Evolutionary conservation across 2,797 vertebrate genomes (phyloP).

Genomic region (Mus minutoides): DNA sequence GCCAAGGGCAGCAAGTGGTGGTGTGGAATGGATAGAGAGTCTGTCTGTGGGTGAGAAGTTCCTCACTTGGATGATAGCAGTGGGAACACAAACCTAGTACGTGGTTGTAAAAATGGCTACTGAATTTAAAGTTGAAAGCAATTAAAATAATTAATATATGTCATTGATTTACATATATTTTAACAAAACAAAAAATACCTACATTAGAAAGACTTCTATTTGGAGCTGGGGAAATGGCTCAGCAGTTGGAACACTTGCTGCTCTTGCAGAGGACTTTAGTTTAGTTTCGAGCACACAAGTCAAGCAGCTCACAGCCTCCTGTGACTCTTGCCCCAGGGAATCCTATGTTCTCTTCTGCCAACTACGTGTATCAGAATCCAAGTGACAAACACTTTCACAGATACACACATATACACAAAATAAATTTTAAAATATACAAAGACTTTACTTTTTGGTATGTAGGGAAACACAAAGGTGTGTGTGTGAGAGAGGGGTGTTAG

Average conservation of each 20-base stretch:
- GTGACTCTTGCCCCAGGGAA: too few relatives aligned
- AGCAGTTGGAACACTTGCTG: not conserved
- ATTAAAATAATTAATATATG: not conserved
- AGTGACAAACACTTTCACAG: not conserved
- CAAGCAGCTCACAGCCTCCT: not conserved
- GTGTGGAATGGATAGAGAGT: not conserved
- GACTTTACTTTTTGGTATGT: not conserved
- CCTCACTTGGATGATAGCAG: accelerated
- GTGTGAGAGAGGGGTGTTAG: not conserved
- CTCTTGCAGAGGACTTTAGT: not conserved
- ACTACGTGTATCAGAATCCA: not conserved
- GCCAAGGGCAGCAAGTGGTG: too few relatives aligned
- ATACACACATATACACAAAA: not conserved
- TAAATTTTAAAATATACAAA: not conserved
- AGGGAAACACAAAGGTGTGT: not conserved
- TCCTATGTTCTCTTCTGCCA: too few relatives aligned
- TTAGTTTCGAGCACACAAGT: not conserved
- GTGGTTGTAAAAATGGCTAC: not conserved
- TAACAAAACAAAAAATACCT: too few relatives aligned
- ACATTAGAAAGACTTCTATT: not conserved
- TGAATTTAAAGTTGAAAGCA: accelerated
- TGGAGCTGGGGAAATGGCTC: not conserved
- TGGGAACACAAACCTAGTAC: accelerated
- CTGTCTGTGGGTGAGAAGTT: not conserved
- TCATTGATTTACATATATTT: not conserved